phyloP scores from a whole-genome alignment of 2,797 vertebrate species.

The Anableps anableps region DNA sequence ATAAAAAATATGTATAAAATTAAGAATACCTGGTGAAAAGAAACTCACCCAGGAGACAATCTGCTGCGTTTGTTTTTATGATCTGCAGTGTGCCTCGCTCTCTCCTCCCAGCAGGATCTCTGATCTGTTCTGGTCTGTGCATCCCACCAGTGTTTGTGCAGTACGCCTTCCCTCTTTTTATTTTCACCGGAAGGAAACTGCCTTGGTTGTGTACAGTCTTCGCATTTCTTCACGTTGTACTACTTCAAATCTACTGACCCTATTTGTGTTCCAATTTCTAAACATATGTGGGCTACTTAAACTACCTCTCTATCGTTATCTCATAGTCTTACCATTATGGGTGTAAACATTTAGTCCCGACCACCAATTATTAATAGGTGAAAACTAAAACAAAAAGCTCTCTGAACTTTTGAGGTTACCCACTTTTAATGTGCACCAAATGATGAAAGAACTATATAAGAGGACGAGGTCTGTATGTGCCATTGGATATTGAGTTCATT shows the following conservation, averaged over 20 bases:
- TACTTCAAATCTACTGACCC: neutral
- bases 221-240: constrained; percentile 9
- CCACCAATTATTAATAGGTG: neutral
- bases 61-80: neutral
- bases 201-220: constrained; percentile 23
- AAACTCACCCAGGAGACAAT: constrained; percentile 31
- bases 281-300: constrained; percentile 3
- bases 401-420: neutral
- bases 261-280: neutral
- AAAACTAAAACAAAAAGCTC: neutral
- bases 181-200: constrained; percentile 33
- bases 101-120: constrained; percentile 26
- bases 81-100: constrained; percentile 20
- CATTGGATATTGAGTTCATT: neutral
- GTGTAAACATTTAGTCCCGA: neutral
- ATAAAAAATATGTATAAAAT: neutral
- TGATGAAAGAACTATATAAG: neutral
- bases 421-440: neutral
- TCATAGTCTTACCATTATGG: neutral
- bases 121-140: constrained; percentile 27
- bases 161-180: constrained; percentile 36
- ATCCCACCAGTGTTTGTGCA: constrained; percentile 19
- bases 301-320: neutral
- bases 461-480: neutral
- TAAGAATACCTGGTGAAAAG: neutral